Evolutionary conservation across 2,888 invertebrate species (phyloP).

Genomic region (Drosophila setosimentum): DNA sequence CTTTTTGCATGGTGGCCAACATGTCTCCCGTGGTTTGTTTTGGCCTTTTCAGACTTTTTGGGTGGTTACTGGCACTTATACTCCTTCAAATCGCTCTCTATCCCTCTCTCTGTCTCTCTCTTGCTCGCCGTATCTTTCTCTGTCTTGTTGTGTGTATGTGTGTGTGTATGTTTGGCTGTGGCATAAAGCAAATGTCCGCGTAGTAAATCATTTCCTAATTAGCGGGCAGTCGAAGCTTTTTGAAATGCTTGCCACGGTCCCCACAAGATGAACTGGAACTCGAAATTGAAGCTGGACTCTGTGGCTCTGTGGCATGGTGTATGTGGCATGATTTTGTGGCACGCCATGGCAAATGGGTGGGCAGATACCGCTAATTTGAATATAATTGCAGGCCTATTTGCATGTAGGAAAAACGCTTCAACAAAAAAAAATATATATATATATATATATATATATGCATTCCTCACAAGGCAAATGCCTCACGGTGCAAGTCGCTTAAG

Average conservation of each 20-base stretch:
- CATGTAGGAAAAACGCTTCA: slow-evolving; percentile 31
- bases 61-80: slow-evolving; percentile 58
- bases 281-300: slow-evolving; percentile 13
- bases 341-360: slow-evolving; percentile 54
- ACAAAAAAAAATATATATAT: neutral
- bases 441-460: slow-evolving; percentile 3
- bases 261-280: slow-evolving; percentile 26
- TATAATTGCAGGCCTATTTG: slow-evolving; percentile 62
- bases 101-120: neutral
- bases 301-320: slow-evolving; percentile 5
- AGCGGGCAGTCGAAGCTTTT: slow-evolving; percentile 56
- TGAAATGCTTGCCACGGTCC: slow-evolving; percentile 33
- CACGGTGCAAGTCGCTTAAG: neutral
- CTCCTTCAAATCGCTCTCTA: slow-evolving; percentile 6
- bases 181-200: slow-evolving; percentile 61
- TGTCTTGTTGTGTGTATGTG: slow-evolving; percentile 3
- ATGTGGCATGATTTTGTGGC: slow-evolving; percentile 32
- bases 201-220: slow-evolving; percentile 80
- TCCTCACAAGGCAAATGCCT: slow-evolving; percentile 8
- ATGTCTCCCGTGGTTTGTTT: slow-evolving; percentile 75
- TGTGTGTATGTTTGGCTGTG: slow-evolving; percentile 26
- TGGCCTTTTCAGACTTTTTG: slow-evolving; percentile 60
- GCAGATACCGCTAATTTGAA: slow-evolving; percentile 73
- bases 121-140: neutral
- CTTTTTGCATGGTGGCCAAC: slow-evolving; percentile 75